A percentile compares a stretch with the other conserved stretches of the same genome.
Conservation (phyloP, 2,797 vertebrate species). For the Lindbergichthys nudifrons region DNA sequence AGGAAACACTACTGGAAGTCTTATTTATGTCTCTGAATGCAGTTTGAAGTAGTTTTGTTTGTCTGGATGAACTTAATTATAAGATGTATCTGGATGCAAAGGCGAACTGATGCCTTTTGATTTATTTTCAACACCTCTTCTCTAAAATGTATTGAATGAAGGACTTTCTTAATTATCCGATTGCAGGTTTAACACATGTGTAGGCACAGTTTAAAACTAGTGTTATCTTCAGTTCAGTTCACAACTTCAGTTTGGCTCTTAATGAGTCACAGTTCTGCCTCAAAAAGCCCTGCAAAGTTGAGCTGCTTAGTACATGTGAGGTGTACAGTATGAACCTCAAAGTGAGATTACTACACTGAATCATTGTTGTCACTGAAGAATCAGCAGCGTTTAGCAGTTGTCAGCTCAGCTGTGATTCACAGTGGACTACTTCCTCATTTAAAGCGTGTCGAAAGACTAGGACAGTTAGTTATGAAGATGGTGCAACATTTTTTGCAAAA, state of each 20-base stretch:
- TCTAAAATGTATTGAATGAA: neutral
- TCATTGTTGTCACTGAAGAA: neutral
- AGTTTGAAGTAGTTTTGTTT: conserved; percentile 29
- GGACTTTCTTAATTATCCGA: neutral
- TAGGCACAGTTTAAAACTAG: neutral
- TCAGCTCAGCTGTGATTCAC: neutral
- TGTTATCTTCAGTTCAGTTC: no score
- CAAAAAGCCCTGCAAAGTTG: neutral
- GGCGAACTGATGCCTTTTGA: conserved; percentile 12
- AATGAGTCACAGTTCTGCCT: neutral
- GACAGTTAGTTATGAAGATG: neutral
- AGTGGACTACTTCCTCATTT: neutral
- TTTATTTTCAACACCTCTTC: neutral
- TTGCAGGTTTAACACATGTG: neutral
- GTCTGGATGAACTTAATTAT: conserved; percentile 9
- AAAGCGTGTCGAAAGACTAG: neutral
- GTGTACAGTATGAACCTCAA: neutral
- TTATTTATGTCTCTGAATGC: conserved; percentile 25
- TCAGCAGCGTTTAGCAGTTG: neutral
- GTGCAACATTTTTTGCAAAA: no score
- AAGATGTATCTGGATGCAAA: conserved; percentile 6
- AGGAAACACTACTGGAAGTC: conserved; percentile 11
- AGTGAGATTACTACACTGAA: neutral
- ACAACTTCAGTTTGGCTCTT: neutral
- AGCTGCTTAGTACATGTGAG: neutral